These are phyloP conservation scores for Intellagama lesueurii DNA, from an alignment of 2,797 vertebrate species.

Conservation along the genomic window DNA sequence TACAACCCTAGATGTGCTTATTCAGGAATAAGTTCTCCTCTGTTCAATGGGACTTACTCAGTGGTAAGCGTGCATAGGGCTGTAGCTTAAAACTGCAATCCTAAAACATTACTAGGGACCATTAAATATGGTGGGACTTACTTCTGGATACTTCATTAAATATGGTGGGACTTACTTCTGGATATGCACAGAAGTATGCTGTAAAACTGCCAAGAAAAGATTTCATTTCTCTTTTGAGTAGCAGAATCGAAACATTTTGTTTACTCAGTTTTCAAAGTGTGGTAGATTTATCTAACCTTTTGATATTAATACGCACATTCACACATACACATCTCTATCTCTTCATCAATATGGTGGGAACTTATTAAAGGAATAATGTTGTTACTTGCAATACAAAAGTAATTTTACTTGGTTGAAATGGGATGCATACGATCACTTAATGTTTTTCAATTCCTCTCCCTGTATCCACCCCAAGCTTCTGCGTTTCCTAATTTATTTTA, in stretches of 20 bases:
- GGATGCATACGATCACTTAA: conserved; percentile 39
- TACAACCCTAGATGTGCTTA: no score
- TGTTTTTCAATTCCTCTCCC: conserved; percentile 59
- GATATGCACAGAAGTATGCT: background rate
- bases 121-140: background rate
- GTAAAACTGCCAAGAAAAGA: conserved; percentile 34
- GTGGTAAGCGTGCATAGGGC: background rate
- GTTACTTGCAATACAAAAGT: conserved; percentile 64
- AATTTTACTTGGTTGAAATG: conserved; percentile 61
- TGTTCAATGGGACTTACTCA: background rate
- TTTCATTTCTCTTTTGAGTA: conserved; percentile 56
- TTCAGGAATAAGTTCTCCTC: no score
- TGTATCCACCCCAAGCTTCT: conserved; percentile 68
- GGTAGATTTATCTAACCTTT: conserved; percentile 60
- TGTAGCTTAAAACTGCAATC: background rate
- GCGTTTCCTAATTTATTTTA: conserved; percentile 75
- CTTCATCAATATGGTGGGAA: conserved; percentile 53
- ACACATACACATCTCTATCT: conserved; percentile 34
- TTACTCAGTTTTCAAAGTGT: conserved; percentile 39
- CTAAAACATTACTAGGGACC: background rate
- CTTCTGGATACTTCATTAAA: background rate
- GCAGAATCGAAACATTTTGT: conserved; percentile 54
- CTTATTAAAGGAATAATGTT: conserved; percentile 65
- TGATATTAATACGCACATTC: conserved; percentile 47
- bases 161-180: background rate